phyloP scores from a whole-genome alignment of 2,797 vertebrate genomes.

The Girardinus metallicus region DNA sequence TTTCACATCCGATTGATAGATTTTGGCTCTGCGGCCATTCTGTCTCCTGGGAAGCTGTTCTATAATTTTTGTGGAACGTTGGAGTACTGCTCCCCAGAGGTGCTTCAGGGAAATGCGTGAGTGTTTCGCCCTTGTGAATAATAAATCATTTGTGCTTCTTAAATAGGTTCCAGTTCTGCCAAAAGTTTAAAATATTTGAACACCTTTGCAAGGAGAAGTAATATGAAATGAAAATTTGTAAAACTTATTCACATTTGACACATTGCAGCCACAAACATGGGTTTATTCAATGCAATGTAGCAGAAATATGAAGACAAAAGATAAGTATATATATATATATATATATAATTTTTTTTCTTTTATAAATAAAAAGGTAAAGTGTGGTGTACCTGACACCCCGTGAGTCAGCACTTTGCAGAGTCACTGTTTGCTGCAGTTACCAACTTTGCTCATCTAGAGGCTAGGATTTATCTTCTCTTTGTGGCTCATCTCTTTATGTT shows the following conservation, averaged over 20 bases:
- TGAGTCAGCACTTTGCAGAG: no score
- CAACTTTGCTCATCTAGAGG: no score
- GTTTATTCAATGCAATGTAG: background rate
- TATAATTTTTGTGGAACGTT: slow-evolving; percentile 93
- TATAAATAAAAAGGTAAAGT: no score
- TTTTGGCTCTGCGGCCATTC: slow-evolving; percentile 90
- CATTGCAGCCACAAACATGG: background rate
- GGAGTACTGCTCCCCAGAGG: slow-evolving; percentile 96
- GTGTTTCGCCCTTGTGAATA: slow-evolving; percentile 62
- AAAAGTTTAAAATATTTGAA: no score
- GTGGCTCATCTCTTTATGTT: no score
- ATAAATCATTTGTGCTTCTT: background rate
- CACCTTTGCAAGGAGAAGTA: no score
- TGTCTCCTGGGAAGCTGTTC: slow-evolving; percentile 88
- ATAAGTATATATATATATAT: background rate
- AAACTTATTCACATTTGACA: background rate
- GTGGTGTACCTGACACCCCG: no score
- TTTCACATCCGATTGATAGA: slow-evolving; percentile 93
- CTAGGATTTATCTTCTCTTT: no score
- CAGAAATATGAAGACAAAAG: background rate
- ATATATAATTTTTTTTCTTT: no score
- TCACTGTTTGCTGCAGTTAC: no score
- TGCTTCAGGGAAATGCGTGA: slow-evolving; percentile 92
- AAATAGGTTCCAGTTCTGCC: background rate
- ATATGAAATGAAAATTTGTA: no score